Conservation (phyloP, 2,797 vertebrate species). For the Erethizon dorsatum region DNA sequence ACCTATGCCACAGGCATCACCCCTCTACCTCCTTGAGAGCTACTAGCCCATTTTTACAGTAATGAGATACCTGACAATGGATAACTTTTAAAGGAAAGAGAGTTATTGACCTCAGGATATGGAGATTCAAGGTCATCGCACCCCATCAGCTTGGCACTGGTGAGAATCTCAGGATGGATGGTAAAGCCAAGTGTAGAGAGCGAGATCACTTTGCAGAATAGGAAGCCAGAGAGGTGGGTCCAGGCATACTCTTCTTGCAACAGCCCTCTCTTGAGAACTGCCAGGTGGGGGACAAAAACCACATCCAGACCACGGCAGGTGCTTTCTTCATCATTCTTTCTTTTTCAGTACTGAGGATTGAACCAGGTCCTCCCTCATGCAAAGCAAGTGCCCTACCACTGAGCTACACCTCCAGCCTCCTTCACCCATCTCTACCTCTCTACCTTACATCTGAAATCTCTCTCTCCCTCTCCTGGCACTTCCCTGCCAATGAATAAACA, state of each 20-base stretch:
- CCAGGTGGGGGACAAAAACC: background rate
- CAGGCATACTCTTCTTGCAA: background rate
- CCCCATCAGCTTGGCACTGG: background rate
- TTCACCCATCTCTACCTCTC: background rate
- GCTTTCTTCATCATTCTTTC: background rate
- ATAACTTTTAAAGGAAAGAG: background rate
- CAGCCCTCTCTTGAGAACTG: background rate
- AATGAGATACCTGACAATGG: background rate
- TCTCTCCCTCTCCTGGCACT: background rate
- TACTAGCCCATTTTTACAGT: background rate
- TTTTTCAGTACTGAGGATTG: background rate
- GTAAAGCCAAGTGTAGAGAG: background rate
- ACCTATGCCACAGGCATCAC: background rate
- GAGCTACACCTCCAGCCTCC: background rate
- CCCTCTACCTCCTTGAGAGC: background rate
- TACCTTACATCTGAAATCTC: background rate
- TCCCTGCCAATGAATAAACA: background rate
- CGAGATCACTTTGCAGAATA: background rate
- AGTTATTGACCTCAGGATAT: background rate
- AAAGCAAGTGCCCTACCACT: background rate
- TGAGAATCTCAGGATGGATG: no score
- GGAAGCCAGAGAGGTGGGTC: background rate
- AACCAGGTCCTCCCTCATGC: background rate
- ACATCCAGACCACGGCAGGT: background rate
- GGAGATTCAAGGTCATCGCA: background rate